A percentile compares a stretch with the other conserved stretches of the same genome.
These are phyloP conservation scores for Leptura quadrifasciata DNA, from an alignment of 2,888 invertebrate genomes.

Conservation along the genomic window DNA sequence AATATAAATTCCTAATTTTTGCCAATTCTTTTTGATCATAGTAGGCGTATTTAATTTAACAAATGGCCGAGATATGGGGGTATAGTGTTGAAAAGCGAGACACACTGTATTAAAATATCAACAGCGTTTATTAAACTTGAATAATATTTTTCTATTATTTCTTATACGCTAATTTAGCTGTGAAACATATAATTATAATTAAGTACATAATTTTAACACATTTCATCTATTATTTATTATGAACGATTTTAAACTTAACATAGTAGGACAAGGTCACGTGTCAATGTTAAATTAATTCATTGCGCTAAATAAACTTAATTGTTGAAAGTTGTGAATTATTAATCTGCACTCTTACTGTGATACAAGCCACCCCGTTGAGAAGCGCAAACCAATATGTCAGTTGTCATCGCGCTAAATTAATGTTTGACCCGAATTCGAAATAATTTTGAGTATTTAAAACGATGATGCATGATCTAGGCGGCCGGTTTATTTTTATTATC, in stretches of 20 bases:
- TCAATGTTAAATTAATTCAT: constrained; percentile 24
- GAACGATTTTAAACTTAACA: constrained; percentile 16
- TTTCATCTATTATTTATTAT: constrained; percentile 28
- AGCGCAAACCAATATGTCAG: background rate
- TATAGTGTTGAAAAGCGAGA: too few relatives aligned
- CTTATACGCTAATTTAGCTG: too few relatives aligned
- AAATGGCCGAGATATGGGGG: too few relatives aligned
- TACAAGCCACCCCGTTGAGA: background rate
- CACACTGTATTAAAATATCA: too few relatives aligned
- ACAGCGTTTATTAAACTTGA: too few relatives aligned
- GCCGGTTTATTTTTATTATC: background rate
- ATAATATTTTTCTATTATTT: too few relatives aligned
- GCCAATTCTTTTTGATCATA: too few relatives aligned
- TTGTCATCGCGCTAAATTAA: constrained; percentile 17
- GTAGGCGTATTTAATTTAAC: too few relatives aligned
- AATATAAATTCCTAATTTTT: too few relatives aligned
- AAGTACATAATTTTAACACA: background rate
- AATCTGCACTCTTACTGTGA: background rate
- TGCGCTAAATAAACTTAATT: constrained; percentile 5
- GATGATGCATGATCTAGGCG: background rate
- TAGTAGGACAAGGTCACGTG: constrained; percentile 8
- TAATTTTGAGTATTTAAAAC: constrained; percentile 23
- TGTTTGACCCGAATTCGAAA: constrained; percentile 25
- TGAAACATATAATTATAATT: too few relatives aligned
- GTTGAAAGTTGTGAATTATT: constrained; percentile 15